phyloP scores from a whole-genome alignment of 2,888 invertebrate species.

The Caenorhabditis zanzibari region DNA sequence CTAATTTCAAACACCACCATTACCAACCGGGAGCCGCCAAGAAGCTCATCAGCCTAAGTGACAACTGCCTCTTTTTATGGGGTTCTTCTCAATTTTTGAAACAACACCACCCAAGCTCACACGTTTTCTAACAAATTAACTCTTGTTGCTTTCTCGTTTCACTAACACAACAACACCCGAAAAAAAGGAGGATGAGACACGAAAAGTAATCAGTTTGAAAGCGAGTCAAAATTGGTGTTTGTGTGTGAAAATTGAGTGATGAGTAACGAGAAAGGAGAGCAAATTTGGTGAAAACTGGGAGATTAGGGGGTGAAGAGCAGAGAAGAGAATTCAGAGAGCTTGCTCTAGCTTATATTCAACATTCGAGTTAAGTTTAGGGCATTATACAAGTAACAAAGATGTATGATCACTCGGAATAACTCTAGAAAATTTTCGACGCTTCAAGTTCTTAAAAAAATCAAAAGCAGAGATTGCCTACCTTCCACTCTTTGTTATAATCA shows the following conservation, averaged over 20 bases:
- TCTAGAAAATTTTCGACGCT: no score
- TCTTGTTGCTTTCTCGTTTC: background rate
- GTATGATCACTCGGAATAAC: no score
- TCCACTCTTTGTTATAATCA: conserved; percentile 98
- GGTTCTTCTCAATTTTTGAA: conserved; percentile 14
- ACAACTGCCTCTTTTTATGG: conserved; percentile 34
- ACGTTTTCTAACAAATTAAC: conserved; percentile 53
- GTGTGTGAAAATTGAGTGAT: background rate
- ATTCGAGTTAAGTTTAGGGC: no score
- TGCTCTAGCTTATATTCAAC: no score
- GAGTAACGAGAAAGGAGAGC: background rate
- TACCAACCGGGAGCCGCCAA: background rate
- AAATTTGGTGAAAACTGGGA: background rate
- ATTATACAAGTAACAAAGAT: no score
- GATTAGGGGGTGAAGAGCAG: background rate
- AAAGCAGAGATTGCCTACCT: conserved; percentile 86
- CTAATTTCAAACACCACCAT: background rate
- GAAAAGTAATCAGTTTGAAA: conserved; percentile 59
- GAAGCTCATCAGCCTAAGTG: conserved; percentile 42
- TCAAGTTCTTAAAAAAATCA: no score
- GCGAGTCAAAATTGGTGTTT: background rate
- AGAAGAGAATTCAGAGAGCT: background rate
- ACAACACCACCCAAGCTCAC: conserved; percentile 3
- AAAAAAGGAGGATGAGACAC: conserved; percentile 6
- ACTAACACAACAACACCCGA: background rate